Evolutionary conservation across 2,797 vertebrate species (phyloP).

Genomic region (Hyperoplus immaculatus): DNA sequence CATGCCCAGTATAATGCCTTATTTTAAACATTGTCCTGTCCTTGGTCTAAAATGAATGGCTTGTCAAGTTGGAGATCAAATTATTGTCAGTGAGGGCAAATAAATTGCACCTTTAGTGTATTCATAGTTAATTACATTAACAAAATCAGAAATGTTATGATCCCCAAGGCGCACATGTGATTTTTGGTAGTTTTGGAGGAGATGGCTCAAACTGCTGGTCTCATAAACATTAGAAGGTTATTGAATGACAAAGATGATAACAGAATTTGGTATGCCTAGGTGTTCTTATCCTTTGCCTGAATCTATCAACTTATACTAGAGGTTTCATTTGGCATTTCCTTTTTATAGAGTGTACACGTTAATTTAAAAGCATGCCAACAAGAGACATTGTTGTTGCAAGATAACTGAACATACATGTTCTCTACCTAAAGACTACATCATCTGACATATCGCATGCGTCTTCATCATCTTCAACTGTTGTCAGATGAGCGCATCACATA

Average conservation of each 20-base stretch:
- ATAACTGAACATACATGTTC: slow-evolving; percentile 17
- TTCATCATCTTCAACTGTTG: slow-evolving; percentile 25
- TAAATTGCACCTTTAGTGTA: too few relatives aligned
- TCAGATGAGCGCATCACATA: slow-evolving; percentile 35
- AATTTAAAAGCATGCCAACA: slow-evolving; percentile 8
- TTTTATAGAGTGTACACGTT: neutral
- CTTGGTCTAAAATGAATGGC: neutral
- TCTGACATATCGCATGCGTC: slow-evolving; percentile 4
- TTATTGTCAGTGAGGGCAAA: neutral
- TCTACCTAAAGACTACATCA: neutral
- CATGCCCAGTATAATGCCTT: neutral
- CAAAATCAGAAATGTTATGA: too few relatives aligned
- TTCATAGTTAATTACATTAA: too few relatives aligned
- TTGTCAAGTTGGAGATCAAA: neutral
- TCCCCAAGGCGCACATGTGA: neutral
- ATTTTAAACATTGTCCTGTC: neutral
- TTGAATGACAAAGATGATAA: neutral
- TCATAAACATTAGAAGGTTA: neutral
- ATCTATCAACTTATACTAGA: neutral
- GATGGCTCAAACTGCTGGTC: neutral
- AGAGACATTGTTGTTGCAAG: slow-evolving; percentile 9
- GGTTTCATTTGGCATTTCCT: slow-evolving; percentile 1
- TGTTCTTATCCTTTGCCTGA: neutral
- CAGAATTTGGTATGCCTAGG: neutral
- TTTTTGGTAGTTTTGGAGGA: neutral